A percentile compares a stretch with the other conserved stretches of the same genome.
Conservation (phyloP, 2,113 vertebrate species). For the Sorex araneus region DNA sequence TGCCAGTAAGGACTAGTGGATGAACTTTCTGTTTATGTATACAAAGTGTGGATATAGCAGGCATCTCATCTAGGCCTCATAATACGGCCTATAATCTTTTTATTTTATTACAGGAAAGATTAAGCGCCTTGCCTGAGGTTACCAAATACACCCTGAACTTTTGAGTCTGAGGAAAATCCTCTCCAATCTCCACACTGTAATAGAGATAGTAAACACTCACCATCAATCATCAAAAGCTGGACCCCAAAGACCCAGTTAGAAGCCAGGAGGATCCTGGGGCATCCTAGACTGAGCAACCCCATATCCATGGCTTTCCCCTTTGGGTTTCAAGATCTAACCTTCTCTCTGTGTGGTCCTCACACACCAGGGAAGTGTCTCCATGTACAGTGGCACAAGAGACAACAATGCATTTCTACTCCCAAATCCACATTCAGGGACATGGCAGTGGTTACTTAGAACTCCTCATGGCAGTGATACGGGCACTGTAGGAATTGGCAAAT, state of each 20-base stretch:
- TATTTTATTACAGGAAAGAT: background rate
- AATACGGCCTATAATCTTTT: background rate
- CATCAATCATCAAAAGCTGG: background rate
- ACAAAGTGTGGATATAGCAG: background rate
- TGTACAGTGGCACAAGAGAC: background rate
- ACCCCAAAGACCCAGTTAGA: background rate
- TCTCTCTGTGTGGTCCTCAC: accelerated
- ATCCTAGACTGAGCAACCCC: background rate
- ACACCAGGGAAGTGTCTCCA: too few relatives aligned
- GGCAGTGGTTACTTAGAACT: background rate
- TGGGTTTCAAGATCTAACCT: background rate
- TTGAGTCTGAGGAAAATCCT: background rate
- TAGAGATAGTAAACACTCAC: background rate
- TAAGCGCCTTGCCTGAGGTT: background rate
- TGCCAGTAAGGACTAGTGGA: background rate
- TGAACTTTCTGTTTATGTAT: background rate
- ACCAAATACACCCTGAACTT: background rate
- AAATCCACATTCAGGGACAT: accelerated
- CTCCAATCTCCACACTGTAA: accelerated
- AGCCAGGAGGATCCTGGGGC: accelerated
- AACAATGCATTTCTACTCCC: accelerated
- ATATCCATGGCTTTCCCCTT: background rate
- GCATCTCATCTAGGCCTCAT: background rate
- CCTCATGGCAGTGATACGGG: background rate
- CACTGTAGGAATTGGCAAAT: background rate